A percentile compares a stretch with the other conserved stretches of the same genome.
Conservation (phyloP, 1,140 invertebrate genomes). For the Marisa cornuarietis region DNA sequence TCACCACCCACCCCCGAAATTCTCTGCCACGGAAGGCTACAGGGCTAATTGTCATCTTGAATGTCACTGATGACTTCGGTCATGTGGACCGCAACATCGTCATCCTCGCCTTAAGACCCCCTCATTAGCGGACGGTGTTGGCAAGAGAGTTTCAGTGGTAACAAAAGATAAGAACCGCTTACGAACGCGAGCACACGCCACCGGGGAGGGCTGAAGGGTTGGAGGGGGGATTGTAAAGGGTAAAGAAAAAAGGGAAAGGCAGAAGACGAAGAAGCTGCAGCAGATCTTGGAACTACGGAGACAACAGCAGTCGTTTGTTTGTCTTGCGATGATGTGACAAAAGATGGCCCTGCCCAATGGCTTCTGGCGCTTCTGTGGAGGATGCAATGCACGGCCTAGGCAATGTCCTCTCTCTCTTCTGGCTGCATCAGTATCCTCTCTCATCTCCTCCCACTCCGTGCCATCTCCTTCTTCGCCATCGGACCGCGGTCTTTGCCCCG, state of each 20-base stretch:
- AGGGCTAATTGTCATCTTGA: conserved; percentile 15
- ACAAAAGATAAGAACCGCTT: conserved; percentile 18
- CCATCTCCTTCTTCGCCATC: not conserved
- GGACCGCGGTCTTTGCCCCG: not conserved
- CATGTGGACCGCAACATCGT: not conserved
- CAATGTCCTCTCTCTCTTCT: not conserved
- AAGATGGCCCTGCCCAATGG: not conserved
- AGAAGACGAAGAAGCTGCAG: not conserved
- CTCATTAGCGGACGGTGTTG: not conserved
- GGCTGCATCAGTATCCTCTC: not conserved
- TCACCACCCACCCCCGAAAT: too few relatives aligned
- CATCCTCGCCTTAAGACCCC: conserved; percentile 8
- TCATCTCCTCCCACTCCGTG: not conserved
- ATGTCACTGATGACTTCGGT: not conserved
- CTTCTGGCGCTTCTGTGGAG: not conserved
- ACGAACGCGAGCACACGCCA: not conserved
- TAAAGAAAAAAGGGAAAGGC: not conserved
- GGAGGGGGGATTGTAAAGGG: not conserved
- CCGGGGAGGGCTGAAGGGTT: not conserved
- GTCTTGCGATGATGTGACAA: not conserved
- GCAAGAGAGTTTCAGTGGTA: conserved; percentile 4
- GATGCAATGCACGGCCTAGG: not conserved
- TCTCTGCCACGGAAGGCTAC: not conserved
- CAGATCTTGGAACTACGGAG: not conserved
- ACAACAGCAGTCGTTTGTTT: conserved; percentile 1